Evolutionary conservation across 2,113 vertebrate genomes (phyloP).

Genomic region (Sula dactylatra): DNA sequence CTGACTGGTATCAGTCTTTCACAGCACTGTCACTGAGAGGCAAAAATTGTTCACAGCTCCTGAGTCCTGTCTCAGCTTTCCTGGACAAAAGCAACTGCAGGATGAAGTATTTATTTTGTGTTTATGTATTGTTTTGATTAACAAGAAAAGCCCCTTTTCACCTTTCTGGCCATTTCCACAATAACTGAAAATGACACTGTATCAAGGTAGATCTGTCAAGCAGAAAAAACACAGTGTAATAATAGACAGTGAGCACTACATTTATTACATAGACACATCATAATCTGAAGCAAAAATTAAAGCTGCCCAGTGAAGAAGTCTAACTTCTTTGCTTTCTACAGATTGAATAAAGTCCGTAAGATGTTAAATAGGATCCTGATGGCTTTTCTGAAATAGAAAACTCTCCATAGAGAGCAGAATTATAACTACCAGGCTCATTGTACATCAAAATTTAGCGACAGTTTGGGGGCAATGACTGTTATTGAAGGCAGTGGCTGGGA

Average conservation of each 20-base stretch:
- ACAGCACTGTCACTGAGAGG: neutral
- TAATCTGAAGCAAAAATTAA: constrained; percentile 21
- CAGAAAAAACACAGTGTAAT: neutral
- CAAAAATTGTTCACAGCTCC: neutral
- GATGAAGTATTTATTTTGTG: neutral
- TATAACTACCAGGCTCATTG: neutral
- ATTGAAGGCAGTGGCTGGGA: neutral
- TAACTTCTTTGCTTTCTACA: neutral
- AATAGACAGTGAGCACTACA: neutral
- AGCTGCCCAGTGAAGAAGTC: neutral
- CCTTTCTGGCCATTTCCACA: neutral
- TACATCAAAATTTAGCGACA: neutral
- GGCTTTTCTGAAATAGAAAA: neutral
- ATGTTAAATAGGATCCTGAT: neutral
- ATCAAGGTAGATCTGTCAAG: neutral
- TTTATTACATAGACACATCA: neutral
- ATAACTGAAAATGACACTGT: neutral
- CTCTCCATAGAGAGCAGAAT: neutral
- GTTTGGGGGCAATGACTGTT: neutral
- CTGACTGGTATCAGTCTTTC: neutral
- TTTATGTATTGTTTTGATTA: neutral
- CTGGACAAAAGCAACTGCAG: neutral
- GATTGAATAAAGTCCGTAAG: neutral
- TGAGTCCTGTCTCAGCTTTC: neutral
- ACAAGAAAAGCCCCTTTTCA: neutral